Conservation (phyloP, 2,797 vertebrate genomes). For the Chelidonichthys spinosus region DNA sequence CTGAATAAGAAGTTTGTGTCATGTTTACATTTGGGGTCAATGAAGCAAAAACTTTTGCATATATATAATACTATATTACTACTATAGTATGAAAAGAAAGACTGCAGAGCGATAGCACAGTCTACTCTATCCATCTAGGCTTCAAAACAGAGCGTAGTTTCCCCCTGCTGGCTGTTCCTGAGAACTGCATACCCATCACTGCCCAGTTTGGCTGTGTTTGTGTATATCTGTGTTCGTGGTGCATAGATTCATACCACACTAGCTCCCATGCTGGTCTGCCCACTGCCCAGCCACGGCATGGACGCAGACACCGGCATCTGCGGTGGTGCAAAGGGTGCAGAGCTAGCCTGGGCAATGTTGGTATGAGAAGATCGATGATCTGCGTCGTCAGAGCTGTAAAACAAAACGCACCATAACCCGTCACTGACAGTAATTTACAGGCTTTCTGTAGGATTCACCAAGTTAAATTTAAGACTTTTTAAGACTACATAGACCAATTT, state of each 20-base stretch:
- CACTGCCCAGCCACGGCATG: constrained; percentile 97
- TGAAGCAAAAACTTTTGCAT: neutral
- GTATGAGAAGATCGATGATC: constrained; percentile 95
- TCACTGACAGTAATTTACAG: neutral
- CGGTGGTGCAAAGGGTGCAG: constrained; percentile 84
- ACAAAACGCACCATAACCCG: constrained; percentile 8
- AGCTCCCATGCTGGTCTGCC: constrained; percentile 96
- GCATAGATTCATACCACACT: constrained; percentile 88
- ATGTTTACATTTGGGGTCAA: constrained; percentile 2
- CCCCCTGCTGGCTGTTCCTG: constrained; percentile 57
- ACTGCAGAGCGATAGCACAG: neutral
- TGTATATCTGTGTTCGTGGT: constrained; percentile 5
- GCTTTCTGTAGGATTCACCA: neutral
- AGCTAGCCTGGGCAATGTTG: constrained; percentile 90
- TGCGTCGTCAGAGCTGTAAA: constrained; percentile 91
- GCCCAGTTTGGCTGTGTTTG: neutral
- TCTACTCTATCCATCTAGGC: neutral
- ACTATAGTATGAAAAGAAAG: neutral
- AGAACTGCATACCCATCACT: constrained; percentile 34
- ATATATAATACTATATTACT: neutral
- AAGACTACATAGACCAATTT: neutral
- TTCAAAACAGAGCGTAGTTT: constrained; percentile 28
- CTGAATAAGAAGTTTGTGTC: neutral
- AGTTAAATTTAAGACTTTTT: neutral
- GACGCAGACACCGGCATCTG: constrained; percentile 91